phyloP scores from a whole-genome alignment of 2,113 vertebrate genomes.

The Poeciliopsis retropinna region DNA sequence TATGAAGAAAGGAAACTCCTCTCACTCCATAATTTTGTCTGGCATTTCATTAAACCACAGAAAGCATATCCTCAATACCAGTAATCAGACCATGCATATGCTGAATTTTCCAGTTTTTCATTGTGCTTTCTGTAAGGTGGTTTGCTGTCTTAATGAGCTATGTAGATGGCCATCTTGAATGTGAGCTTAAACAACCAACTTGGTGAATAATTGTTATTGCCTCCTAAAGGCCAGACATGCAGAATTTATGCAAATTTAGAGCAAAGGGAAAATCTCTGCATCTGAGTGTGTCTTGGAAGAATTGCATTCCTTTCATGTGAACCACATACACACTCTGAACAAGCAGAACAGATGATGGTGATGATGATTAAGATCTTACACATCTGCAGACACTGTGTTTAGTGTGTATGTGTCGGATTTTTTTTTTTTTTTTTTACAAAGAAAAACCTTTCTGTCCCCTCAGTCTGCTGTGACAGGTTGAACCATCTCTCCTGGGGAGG shows the following conservation, averaged over 20 bases:
- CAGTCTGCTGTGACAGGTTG: constrained; percentile 74
- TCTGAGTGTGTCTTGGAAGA: constrained; percentile 53
- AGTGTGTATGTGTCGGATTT: constrained; percentile 23
- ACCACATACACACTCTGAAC: constrained; percentile 41
- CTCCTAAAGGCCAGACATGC: constrained; percentile 72
- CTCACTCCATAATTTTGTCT: neutral
- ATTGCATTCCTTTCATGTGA: constrained; percentile 72
- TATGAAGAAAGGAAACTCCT: neutral
- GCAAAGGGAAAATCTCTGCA: constrained; percentile 51
- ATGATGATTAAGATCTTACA: constrained; percentile 73
- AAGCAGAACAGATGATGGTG: constrained; percentile 67
- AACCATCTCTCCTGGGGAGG: constrained; percentile 75
- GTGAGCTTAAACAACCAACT: constrained; percentile 60
- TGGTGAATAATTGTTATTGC: constrained; percentile 72
- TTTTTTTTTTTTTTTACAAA: constrained; percentile 11
- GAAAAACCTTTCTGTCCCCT: constrained; percentile 48
- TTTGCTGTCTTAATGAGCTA: constrained; percentile 64
- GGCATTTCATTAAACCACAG: too few species aligned
- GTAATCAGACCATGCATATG: neutral
- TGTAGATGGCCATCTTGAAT: constrained; percentile 45
- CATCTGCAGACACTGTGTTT: constrained; percentile 59
- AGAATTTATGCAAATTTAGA: constrained; percentile 71
- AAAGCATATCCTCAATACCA: neutral
- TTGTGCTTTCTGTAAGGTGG: constrained; percentile 70
- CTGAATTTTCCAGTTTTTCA: constrained; percentile 44